Evolutionary conservation across 2,113 vertebrate genomes (phyloP).

Genomic region (Boleophthalmus pectinirostris): DNA sequence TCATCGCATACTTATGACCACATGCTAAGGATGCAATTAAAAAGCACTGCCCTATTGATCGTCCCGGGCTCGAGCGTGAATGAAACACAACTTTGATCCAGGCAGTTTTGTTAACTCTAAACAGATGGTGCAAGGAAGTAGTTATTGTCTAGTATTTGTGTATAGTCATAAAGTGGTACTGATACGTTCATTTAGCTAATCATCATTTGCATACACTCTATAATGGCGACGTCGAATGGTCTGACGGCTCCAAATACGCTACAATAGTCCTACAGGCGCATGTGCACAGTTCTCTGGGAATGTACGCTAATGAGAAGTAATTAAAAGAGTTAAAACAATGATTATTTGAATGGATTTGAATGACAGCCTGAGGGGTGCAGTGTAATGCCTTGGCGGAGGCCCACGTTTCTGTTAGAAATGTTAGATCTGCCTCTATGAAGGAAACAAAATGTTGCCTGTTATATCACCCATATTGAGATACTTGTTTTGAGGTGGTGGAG

Average conservation of each 20-base stretch:
- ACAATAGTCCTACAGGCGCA: background rate
- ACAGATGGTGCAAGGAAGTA: background rate
- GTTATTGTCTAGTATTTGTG: background rate
- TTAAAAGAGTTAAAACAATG: background rate
- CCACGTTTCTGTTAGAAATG: too few relatives aligned
- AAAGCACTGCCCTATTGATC: background rate
- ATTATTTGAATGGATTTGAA: background rate
- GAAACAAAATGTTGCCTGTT: too few relatives aligned
- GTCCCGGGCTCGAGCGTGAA: background rate
- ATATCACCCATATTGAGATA: too few relatives aligned
- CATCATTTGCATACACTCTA: background rate
- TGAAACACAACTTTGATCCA: background rate
- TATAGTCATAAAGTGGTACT: background rate
- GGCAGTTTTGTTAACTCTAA: background rate
- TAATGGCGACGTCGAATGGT: background rate
- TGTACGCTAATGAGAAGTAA: background rate
- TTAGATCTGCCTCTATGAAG: too few relatives aligned
- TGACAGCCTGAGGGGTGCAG: background rate
- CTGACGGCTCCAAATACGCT: too few relatives aligned
- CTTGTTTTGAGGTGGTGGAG: too few relatives aligned
- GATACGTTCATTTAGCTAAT: background rate
- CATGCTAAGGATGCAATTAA: conserved; percentile 6
- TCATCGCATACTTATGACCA: conserved; percentile 17
- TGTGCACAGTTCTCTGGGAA: background rate
- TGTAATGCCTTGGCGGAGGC: too few relatives aligned